phyloP scores from a whole-genome alignment of 2,888 invertebrate genomes.

The Hipparchia semele region DNA sequence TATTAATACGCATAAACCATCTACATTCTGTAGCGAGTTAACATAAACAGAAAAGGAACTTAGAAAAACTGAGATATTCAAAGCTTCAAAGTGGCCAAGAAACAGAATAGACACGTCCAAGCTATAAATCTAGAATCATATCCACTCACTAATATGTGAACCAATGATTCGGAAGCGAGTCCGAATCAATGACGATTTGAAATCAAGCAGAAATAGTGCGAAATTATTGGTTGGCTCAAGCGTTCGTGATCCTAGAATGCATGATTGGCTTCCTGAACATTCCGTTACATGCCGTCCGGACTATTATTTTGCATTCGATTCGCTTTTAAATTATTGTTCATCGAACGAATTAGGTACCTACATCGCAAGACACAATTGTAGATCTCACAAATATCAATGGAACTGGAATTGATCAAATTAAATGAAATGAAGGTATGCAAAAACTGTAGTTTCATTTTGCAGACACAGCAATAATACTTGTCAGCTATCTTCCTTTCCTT shows the following conservation, averaged over 20 bases:
- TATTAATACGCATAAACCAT: no score
- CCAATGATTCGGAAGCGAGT: conserved; percentile 49
- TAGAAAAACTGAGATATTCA: neutral
- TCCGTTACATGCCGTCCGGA: conserved; percentile 38
- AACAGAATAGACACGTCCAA: neutral
- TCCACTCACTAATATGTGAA: conserved; percentile 12
- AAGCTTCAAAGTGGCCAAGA: neutral
- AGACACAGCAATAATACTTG: neutral
- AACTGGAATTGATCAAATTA: conserved; percentile 18
- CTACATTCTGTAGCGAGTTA: no score
- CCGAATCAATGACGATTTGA: conserved; percentile 52
- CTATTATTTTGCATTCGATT: conserved; percentile 57
- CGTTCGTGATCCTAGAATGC: conserved; percentile 55
- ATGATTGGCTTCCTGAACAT: conserved; percentile 51
- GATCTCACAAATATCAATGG: conserved; percentile 34
- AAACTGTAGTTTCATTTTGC: neutral
- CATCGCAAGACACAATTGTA: conserved; percentile 35
- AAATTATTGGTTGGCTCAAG: conserved; percentile 63
- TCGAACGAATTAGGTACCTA: conserved; percentile 24
- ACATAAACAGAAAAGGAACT: neutral
- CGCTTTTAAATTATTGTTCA: conserved; percentile 55
- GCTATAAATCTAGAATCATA: neutral
- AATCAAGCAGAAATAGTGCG: conserved; percentile 54
- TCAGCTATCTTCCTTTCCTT: no score
- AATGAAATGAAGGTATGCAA: conserved; percentile 3